Evolutionary conservation across 1,140 invertebrate genomes (phyloP).

Genomic region (Bombus breviceps): DNA sequence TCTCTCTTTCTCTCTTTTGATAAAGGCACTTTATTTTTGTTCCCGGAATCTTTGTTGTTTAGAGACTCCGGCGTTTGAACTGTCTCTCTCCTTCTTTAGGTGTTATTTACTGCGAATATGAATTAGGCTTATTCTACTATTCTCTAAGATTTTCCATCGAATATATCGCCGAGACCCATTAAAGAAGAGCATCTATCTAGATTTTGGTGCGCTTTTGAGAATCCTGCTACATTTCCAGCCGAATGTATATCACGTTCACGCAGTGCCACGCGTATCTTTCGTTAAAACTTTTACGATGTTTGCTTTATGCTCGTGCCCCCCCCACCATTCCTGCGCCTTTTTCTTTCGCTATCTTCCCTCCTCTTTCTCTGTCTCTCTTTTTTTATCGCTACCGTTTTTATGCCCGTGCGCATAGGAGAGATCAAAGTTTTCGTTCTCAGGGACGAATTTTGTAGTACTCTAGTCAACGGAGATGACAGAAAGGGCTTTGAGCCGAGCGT

Average conservation of each 20-base stretch:
- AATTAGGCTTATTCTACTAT: background rate
- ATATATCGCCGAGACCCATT: background rate
- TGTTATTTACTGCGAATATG: background rate
- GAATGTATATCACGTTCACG: background rate
- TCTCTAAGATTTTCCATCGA: background rate
- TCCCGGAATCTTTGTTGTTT: background rate
- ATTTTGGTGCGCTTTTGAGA: too few species aligned
- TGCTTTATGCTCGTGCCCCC: conserved; percentile 19
- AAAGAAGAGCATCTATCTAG: background rate
- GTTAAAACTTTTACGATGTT: conserved; percentile 47
- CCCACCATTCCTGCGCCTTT: background rate
- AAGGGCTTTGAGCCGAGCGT: conserved; percentile 36
- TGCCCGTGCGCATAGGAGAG: conserved; percentile 24
- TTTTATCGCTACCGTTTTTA: conserved; percentile 51
- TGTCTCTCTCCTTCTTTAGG: background rate
- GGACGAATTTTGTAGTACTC: conserved; percentile 39
- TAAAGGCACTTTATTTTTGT: conserved; percentile 3
- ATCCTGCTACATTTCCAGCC: background rate
- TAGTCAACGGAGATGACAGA: conserved; percentile 38
- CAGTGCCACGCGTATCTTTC: conserved; percentile 9
- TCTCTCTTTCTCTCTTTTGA: background rate
- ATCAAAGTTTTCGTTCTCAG: conserved; percentile 42
- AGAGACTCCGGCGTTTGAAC: background rate
- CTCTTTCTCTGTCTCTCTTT: too few species aligned
- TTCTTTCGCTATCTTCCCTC: background rate